phyloP scores from a whole-genome alignment of 2,888 invertebrate species.

The Sycophila texana region DNA sequence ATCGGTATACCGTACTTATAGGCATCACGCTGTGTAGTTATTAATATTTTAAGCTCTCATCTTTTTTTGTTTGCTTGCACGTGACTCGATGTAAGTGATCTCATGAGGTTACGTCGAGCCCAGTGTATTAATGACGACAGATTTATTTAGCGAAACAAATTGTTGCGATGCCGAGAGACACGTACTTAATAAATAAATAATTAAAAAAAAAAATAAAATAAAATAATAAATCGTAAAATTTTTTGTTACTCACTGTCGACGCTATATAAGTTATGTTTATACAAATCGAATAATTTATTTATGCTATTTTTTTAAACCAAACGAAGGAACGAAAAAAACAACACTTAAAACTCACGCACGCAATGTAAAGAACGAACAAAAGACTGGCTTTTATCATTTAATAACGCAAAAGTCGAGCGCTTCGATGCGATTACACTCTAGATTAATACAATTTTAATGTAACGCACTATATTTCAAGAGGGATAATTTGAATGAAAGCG shows the following conservation, averaged over 20 bases:
- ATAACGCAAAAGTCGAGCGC: conserved; percentile 66
- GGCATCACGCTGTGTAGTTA: background rate
- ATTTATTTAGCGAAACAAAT: too few species aligned
- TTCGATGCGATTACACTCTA: conserved; percentile 68
- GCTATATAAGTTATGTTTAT: conserved; percentile 37
- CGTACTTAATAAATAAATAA: conserved; percentile 19
- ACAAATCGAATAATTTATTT: conserved; percentile 45
- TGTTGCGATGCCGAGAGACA: too few species aligned
- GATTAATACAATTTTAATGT: conserved; percentile 70
- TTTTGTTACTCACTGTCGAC: conserved; percentile 44
- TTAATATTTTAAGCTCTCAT: conserved; percentile 17
- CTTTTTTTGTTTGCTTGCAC: conserved; percentile 40
- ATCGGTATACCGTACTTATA: background rate
- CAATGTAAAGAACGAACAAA: conserved; percentile 44
- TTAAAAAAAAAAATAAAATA: conserved; percentile 29
- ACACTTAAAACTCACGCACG: conserved; percentile 3
- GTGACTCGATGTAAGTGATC: conserved; percentile 17
- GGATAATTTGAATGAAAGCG: conserved; percentile 60
- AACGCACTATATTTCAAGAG: conserved; percentile 70
- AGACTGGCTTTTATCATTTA: conserved; percentile 51
- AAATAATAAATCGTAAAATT: conserved; percentile 37
- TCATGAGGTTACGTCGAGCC: conserved; percentile 31
- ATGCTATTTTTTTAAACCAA: conserved; percentile 11
- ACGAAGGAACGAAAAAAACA: background rate
- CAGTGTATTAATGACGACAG: too few species aligned